A percentile compares a stretch with the other conserved stretches of the same genome.
Evolutionary conservation across 92 coral and sea anemone species (phyloP).

Genomic region (Anthopleura xanthogrammica): DNA sequence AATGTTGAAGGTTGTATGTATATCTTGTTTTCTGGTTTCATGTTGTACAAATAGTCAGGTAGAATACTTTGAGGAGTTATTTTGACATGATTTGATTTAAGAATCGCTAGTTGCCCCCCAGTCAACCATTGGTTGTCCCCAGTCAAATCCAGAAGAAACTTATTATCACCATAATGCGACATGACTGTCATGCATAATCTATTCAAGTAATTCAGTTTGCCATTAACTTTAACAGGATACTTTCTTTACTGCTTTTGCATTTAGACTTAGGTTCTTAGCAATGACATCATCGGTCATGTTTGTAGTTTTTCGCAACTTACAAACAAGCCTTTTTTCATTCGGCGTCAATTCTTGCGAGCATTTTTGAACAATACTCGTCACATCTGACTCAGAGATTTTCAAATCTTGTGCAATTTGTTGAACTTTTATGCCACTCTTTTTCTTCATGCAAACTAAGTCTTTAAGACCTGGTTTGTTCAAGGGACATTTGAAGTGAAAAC

Average conservation of each 20-base stretch:
- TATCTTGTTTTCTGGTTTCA: no score
- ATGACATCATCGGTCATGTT: not conserved
- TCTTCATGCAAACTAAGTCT: not conserved
- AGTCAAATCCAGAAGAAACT: no score
- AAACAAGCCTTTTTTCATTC: not conserved
- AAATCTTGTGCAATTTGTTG: not conserved
- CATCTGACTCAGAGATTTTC: not conserved
- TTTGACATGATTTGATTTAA: no score
- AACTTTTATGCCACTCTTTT: not conserved
- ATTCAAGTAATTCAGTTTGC: no score
- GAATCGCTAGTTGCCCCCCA: no score
- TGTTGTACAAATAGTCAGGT: no score
- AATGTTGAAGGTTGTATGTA: no score
- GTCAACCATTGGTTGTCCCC: no score
- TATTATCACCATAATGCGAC: no score
- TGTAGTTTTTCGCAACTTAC: not conserved
- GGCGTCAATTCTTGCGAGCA: constrained; percentile 6
- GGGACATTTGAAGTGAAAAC: constrained; percentile 1
- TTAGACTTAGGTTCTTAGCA: not conserved
- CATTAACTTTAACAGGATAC: not conserved
- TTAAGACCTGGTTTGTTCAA: not conserved
- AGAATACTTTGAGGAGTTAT: no score
- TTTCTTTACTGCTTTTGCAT: not conserved
- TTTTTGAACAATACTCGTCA: not conserved
- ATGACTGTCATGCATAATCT: no score